Evolutionary conservation across 37 sponge, comb jelly and placozoan genomes (phyloP), one percentile per base, ranked within the genome.

Genomic region (Dysidea cf. avara): DNA sequence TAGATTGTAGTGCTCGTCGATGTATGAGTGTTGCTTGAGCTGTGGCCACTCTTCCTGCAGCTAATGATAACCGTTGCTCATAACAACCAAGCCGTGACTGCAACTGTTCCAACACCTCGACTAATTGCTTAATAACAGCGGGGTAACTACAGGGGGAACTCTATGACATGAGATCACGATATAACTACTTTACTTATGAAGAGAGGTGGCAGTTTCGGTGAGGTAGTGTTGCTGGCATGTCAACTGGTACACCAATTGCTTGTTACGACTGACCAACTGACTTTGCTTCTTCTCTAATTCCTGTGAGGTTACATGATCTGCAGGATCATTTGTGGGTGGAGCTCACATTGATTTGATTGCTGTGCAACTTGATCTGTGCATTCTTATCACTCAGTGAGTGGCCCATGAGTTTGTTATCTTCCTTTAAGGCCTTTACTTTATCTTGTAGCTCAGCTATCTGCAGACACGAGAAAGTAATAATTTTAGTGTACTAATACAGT

Each of bases 331-430:
- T 18, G 33, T 66, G 2, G 17, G 33, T 33, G 46, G 40, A 66
- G 24, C 5, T 5, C 64, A 81, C 82, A 66, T 81, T 39, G 26
- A 28, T 69, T 35, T 68, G 60, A 33, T n/a, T 62, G n/a, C 35
- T 64, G 25, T 75, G 61, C 33, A 80, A 56, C 66, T 78, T 68
- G 7, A 80, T 48, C 57, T 86, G 56, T 26, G 87, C 87, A 30
- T 56, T 56, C 35, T 46, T 80, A 65, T 86, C 87, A 56, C 75
- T 62, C 43, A 86, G 52, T 0, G 57, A 51, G 34, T 74, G 80
- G 31, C 51, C 20, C 36, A 86, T 64, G 2, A 80, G 55, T n/a
- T 80, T 65, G 21, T 37, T 74, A 32, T 80, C 76, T 56, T 49
- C 14, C 78, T 71, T 43, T 65, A 63, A 18, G 21, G 46, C 34